Evolutionary conservation across 2,797 vertebrate genomes (phyloP).

Genomic region (Nannoperca australis): DNA sequence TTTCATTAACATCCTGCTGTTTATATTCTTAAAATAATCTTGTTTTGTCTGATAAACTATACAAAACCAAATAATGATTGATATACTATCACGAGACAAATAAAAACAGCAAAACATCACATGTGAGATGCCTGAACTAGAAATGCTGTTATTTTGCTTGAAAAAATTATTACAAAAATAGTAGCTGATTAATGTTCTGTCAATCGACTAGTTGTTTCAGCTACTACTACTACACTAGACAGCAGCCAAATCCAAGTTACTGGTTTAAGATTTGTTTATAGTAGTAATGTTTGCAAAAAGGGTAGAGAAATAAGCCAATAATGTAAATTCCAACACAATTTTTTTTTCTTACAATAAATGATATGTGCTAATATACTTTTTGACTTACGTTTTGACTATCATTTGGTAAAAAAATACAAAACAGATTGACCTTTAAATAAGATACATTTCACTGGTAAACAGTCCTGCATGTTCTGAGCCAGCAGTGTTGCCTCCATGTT

Average conservation of each 20-base stretch:
- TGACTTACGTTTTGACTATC: no score
- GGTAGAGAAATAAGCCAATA: neutral
- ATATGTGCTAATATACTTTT: neutral
- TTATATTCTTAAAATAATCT: neutral
- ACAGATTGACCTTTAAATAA: neutral
- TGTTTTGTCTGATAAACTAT: neutral
- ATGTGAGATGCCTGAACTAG: neutral
- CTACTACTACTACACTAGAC: neutral
- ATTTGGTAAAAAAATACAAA: neutral
- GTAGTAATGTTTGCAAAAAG: neutral
- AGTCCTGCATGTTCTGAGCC: slow-evolving; percentile 5
- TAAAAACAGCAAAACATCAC: neutral
- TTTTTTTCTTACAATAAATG: neutral
- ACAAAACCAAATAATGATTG: neutral
- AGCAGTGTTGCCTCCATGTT: slow-evolving; percentile 32
- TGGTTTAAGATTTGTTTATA: neutral
- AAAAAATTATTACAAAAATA: neutral
- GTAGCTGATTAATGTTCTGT: neutral
- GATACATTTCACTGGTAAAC: neutral
- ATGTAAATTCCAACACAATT: neutral
- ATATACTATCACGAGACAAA: neutral
- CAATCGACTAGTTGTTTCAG: neutral
- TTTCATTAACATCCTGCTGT: neutral
- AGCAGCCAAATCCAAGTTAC: neutral
- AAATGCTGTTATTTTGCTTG: neutral